Evolutionary conservation across 2,797 vertebrate genomes (phyloP), one percentile per base, ranked within the genome.

Genomic region (Hydrocynus forskahlii): DNA sequence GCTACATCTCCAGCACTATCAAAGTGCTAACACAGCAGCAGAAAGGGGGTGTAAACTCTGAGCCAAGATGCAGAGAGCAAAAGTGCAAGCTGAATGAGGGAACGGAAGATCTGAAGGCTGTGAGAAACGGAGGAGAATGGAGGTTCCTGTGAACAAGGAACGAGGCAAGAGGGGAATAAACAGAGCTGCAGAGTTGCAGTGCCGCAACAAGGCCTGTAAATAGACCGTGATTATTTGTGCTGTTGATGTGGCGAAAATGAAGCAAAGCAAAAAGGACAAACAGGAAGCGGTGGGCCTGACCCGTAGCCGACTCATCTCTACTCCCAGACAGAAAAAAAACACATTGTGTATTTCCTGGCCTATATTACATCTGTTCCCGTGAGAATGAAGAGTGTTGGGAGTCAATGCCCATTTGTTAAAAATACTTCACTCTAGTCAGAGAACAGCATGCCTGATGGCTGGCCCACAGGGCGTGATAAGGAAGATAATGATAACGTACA

Each of bases 11-110:
- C 86, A 90, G 86, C 62, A 79, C 88, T 85, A 88, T 88, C 88
- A 93, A 92, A 94, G 88, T 93, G 94, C 93, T 93, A 89, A 89
- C 91, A 72, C 92, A 93, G 93, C 93, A 92, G 86, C 70, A 72
- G 57, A 84, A 82, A 80, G 81, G 25, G 48, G 40, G 50, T 50
- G 35, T 17, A 43, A 43, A 78, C 75, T 60, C 69, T 21, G 48
- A 57, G 78, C 78, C 77, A 76, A 80, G 68, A 23, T 67, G 60
- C 40, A 29, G 59, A 80, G 78, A 73, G 78, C 82, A 84, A 82
- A 66, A 83, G 79, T 85, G 70, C 76, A 84, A 87, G 81, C 48
- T 52, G 84, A 74, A 76, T 35, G 60, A 71, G 12, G 78, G 72
- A 78, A 76, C 60, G 50, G 82, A 72, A 74, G 50, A 82, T 63